phyloP scores from a whole-genome alignment of 2,888 invertebrate species.

The Hyppa rectilinea region DNA sequence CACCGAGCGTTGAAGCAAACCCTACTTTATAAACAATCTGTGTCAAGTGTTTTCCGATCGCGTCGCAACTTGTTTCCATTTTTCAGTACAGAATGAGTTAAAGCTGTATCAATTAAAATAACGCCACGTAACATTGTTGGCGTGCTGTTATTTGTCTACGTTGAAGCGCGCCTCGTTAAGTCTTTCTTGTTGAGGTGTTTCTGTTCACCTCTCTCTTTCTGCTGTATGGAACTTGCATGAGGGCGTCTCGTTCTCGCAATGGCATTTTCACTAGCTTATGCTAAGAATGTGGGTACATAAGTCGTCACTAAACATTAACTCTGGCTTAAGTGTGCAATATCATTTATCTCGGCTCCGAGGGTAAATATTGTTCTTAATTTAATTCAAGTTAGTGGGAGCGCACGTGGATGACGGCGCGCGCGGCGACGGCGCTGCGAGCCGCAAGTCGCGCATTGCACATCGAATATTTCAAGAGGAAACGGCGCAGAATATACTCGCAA shows the following conservation, averaged over 20 bases:
- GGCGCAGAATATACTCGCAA: constrained; percentile 86
- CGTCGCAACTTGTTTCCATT: constrained; percentile 81
- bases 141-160: constrained; percentile 74
- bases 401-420: constrained; percentile 81
- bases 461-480: constrained; percentile 88
- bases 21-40: constrained; percentile 85
- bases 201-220: constrained; percentile 70
- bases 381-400: constrained; percentile 85
- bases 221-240: constrained; percentile 69
- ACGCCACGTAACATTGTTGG: constrained; percentile 69
- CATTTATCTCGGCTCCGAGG: constrained; percentile 86
- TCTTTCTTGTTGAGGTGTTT: constrained; percentile 70
- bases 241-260: constrained; percentile 69
- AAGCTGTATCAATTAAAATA: constrained; percentile 82
- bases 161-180: constrained; percentile 74
- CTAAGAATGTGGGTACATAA: constrained; percentile 86
- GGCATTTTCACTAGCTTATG: constrained; percentile 77
- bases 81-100: constrained; percentile 76
- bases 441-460: constrained; percentile 86
- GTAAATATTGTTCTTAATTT: constrained; percentile 91
- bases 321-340: constrained; percentile 87
- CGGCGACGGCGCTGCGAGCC: constrained; percentile 74
- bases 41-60: constrained; percentile 85
- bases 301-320: constrained; percentile 86
- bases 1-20: constrained; percentile 79